Conservation (phyloP, 35 echinoderm and acorn worm species). For the Heliocidaris erythrogramma region DNA sequence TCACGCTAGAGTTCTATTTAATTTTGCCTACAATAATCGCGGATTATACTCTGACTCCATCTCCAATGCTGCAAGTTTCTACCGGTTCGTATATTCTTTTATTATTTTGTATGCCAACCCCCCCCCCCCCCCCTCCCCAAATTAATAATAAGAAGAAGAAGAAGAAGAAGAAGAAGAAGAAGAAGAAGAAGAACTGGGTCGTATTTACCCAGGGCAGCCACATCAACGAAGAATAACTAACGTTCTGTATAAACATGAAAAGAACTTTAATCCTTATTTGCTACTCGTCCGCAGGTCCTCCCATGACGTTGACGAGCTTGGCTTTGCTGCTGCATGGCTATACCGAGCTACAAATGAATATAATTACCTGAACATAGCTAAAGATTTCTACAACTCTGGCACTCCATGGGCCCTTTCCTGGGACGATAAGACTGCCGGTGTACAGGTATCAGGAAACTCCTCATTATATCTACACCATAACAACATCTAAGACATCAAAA, state of each 20-base stretch:
- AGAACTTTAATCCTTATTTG: too few species aligned
- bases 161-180: too few species aligned
- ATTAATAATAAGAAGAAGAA: too few species aligned
- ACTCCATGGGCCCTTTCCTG: slow-evolving; percentile 74
- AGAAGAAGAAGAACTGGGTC: too few species aligned
- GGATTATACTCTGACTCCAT: slow-evolving; percentile 65
- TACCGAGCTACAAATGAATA: slow-evolving; percentile 56
- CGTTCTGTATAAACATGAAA: too few species aligned
- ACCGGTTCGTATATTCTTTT: slow-evolving; percentile 41
- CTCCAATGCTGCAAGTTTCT: slow-evolving; percentile 62
- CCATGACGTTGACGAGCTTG: slow-evolving; percentile 55
- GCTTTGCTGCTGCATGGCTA: slow-evolving; percentile 69
- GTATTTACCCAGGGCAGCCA: too few species aligned
- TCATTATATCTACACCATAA: too few species aligned
- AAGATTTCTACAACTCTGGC: slow-evolving; percentile 3
- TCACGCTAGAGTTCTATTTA: slow-evolving; percentile 56
- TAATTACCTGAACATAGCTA: slow-evolving; percentile 32
- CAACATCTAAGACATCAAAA: too few species aligned
- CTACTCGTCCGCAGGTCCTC: too few species aligned
- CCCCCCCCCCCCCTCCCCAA: too few species aligned
- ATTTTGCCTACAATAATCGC: slow-evolving; percentile 65
- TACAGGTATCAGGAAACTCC: slow-evolving; percentile 47
- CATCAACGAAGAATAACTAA: too few species aligned
- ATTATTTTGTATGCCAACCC: too few species aligned
- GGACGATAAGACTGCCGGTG: slow-evolving; percentile 75